Percentiles rank a stretch among this genome's conserved stretches.
Conservation (phyloP, 2,888 invertebrate genomes). For the Drosophila basisetae region DNA sequence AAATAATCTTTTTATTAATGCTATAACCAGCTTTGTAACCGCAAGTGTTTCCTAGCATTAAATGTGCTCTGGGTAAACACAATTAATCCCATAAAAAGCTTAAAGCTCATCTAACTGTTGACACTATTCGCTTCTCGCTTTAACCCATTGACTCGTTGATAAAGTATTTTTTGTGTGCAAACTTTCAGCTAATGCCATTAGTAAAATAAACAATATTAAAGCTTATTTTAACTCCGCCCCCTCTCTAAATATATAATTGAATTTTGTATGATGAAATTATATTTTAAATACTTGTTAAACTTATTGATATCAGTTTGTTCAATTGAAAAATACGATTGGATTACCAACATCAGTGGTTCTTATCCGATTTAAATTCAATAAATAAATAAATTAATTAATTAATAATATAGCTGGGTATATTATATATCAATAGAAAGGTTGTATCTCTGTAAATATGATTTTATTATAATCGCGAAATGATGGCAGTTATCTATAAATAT, state of each 20-base stretch:
- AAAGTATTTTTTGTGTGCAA: neutral
- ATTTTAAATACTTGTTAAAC: neutral
- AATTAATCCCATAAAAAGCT: conserved; percentile 12
- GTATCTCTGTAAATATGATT: neutral
- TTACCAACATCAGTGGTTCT: neutral
- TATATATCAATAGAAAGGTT: neutral
- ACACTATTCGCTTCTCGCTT: conserved; percentile 4
- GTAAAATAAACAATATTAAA: neutral
- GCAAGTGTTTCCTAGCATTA: conserved; percentile 3
- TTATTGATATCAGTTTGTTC: neutral
- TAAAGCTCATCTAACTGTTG: conserved; percentile 12
- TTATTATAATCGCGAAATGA: neutral
- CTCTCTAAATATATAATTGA: neutral
- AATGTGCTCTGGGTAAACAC: neutral
- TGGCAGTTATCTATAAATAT: neutral
- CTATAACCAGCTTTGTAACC: conserved; percentile 5
- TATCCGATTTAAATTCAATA: neutral
- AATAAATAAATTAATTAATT: neutral
- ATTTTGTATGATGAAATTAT: neutral
- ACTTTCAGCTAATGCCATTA: neutral
- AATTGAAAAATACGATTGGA: neutral
- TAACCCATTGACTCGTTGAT: neutral
- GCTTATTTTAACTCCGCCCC: neutral
- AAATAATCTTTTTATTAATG: neutral
- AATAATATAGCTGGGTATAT: neutral